phyloP scores from a whole-genome alignment of 2,888 invertebrate genomes.

The Drosophila pegasa region DNA sequence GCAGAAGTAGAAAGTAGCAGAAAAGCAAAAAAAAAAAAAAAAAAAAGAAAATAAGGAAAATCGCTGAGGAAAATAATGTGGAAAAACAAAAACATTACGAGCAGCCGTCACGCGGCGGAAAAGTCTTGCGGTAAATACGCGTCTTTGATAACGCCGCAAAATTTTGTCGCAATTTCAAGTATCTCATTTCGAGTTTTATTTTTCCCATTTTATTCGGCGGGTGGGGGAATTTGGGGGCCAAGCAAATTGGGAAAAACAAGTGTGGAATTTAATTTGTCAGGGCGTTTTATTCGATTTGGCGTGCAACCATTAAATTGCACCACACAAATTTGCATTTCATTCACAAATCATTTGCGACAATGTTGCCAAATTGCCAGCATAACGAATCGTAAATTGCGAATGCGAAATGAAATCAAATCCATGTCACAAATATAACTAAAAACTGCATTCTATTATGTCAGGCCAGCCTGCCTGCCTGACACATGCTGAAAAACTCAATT shows the following conservation, averaged over 20 bases:
- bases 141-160: constrained; percentile 50
- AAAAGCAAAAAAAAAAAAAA: background rate
- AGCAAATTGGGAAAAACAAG: constrained; percentile 24
- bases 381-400: constrained; percentile 34
- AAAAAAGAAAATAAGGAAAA: constrained; percentile 8
- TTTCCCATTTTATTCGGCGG: background rate
- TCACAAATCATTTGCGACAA: constrained; percentile 56
- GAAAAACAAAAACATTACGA: constrained; percentile 62
- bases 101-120: constrained; percentile 50
- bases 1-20: constrained; percentile 8
- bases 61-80: constrained; percentile 35
- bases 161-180: constrained; percentile 44
- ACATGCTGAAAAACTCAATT: constrained; percentile 71
- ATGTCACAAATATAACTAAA: constrained; percentile 66
- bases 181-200: constrained; percentile 8
- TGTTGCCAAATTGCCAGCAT: constrained; percentile 57
- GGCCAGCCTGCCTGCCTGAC: constrained; percentile 35
- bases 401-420: constrained; percentile 59
- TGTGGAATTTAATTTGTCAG: constrained; percentile 22
- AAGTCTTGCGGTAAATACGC: constrained; percentile 39
- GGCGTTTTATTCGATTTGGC: constrained; percentile 9
- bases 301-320: constrained; percentile 37
- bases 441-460: constrained; percentile 66
- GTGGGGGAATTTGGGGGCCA: background rate
- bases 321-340: constrained; percentile 47